Conservation (phyloP, 2,888 invertebrate genomes). For the Lordiphosa fenestrarum region DNA sequence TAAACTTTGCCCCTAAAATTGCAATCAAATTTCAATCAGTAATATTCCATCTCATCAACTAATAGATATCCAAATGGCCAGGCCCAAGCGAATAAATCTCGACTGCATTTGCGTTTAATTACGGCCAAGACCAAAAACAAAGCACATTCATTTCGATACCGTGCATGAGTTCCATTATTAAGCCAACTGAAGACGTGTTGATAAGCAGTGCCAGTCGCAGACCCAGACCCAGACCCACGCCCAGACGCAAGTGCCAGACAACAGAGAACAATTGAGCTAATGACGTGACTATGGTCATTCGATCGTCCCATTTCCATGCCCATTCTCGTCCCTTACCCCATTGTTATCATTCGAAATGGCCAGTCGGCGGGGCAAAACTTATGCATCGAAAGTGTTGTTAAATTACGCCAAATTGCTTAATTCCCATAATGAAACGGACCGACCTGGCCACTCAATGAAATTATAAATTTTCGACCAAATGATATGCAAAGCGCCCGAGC, state of each 20-base stretch:
- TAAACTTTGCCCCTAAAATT: no score
- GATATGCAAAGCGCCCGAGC: slow-evolving; percentile 66
- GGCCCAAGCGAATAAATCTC: slow-evolving; percentile 8
- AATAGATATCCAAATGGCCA: background rate
- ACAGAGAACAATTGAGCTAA: slow-evolving; percentile 67
- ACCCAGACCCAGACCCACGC: slow-evolving; percentile 27
- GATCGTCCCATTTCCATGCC: slow-evolving; percentile 28
- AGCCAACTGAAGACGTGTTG: slow-evolving; percentile 63
- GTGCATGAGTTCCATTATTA: slow-evolving; percentile 65
- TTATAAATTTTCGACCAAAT: slow-evolving; percentile 67
- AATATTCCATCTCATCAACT: no score
- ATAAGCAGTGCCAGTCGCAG: slow-evolving; percentile 41
- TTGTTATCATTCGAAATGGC: slow-evolving; percentile 68
- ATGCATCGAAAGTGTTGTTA: slow-evolving; percentile 79
- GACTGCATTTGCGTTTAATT: slow-evolving; percentile 39
- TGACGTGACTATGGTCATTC: slow-evolving; percentile 71
- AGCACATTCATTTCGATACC: slow-evolving; percentile 37
- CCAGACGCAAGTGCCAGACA: slow-evolving; percentile 33
- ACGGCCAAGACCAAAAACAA: slow-evolving; percentile 17
- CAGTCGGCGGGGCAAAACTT: slow-evolving; percentile 63
- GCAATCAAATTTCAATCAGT: no score
- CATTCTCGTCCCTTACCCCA: slow-evolving; percentile 31
- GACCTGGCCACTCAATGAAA: slow-evolving; percentile 61
- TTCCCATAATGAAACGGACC: slow-evolving; percentile 76
- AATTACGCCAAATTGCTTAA: slow-evolving; percentile 80